Conservation (phyloP, 2,113 vertebrate genomes). For the Cervus canadensis region DNA sequence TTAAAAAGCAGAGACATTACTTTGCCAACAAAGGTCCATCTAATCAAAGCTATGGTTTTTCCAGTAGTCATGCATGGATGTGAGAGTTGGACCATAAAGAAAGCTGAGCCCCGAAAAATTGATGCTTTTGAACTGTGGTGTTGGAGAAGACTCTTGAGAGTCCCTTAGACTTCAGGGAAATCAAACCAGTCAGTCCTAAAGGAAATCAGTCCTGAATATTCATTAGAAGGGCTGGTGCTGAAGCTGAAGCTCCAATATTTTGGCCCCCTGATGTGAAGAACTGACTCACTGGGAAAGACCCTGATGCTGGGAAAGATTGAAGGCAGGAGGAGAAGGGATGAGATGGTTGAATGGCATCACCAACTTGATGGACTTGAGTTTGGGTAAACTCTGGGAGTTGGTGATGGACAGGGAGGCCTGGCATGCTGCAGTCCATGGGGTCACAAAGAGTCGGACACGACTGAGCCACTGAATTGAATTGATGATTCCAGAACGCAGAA, state of each 20-base stretch:
- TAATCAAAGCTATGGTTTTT: neutral
- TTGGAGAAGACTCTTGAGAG: neutral
- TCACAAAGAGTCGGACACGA: neutral
- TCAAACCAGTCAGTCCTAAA: neutral
- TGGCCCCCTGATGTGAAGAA: neutral
- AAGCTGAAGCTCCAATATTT: neutral
- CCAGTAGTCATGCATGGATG: neutral
- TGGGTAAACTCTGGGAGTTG: neutral
- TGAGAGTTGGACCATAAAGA: neutral
- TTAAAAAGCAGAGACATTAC: neutral
- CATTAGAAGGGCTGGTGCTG: neutral
- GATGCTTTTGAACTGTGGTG: neutral
- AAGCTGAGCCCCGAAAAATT: accelerated
- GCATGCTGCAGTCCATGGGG: neutral
- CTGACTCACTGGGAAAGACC: neutral
- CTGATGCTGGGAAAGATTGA: neutral
- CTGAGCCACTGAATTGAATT: neutral
- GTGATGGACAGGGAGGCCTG: neutral
- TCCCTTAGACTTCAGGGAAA: neutral
- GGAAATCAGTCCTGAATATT: neutral
- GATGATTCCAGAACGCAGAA: neutral
- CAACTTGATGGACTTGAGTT: neutral
- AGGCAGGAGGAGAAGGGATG: neutral
- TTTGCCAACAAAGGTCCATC: neutral
- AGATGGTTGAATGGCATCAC: neutral